These are phyloP conservation scores for Acrossocheilus wenchowensis DNA, from an alignment of 2,797 vertebrate genomes.

Conservation along the genomic window DNA sequence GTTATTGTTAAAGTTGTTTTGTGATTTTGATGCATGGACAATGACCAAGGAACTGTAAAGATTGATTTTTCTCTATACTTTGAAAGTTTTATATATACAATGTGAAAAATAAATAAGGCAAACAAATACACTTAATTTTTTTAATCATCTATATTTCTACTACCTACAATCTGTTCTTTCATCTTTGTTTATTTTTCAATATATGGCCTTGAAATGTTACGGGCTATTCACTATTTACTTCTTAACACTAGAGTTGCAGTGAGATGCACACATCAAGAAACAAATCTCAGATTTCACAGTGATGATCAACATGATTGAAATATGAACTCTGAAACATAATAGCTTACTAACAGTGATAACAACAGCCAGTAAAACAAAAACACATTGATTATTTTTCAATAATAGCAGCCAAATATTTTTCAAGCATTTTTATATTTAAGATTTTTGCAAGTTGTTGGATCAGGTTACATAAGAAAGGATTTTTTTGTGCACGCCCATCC, in stretches of 20 bases:
- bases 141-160: too few relatives aligned
- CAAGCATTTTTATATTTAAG: too few relatives aligned
- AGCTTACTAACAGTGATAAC: not conserved
- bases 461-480: not conserved
- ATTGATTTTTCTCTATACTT: not conserved
- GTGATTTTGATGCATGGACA: not conserved
- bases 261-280: not conserved
- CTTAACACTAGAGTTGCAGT: not conserved
- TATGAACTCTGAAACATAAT: not conserved
- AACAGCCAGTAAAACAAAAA: not conserved
- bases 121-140: not conserved
- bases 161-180: not conserved
- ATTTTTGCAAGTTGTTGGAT: not conserved
- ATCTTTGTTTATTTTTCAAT: not conserved
- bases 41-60: not conserved
- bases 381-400: not conserved
- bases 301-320: not conserved
- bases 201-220: not conserved
- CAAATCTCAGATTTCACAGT: not conserved
- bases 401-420: not conserved
- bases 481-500: constrained; percentile 5
- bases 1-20: not conserved
- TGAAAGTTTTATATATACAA: not conserved
- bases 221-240: not conserved
- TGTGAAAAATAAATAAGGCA: not conserved